Conservation (phyloP, 1,140 invertebrate species). For the Diabrotica undecimpunctata region DNA sequence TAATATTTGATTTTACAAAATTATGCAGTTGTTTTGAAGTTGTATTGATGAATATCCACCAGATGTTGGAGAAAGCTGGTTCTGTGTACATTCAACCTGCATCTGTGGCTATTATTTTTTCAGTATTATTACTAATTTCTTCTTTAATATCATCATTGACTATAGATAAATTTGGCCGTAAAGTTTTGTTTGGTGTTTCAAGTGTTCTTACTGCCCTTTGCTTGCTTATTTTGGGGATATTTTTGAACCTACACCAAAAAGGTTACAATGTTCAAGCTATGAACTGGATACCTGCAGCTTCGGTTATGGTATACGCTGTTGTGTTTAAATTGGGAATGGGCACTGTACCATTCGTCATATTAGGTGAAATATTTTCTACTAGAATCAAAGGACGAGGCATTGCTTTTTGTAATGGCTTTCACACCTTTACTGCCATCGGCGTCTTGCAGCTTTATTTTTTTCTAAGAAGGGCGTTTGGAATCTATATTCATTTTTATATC, state of each 20-base stretch:
- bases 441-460: conserved; percentile 63
- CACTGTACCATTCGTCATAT: conserved; percentile 68
- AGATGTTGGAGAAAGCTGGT: conserved; percentile 33
- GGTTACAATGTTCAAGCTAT: conserved; percentile 22
- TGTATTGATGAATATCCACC: conserved; percentile 34
- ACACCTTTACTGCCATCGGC: conserved; percentile 53
- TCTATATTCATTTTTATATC: conserved; percentile 61
- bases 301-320: conserved; percentile 34
- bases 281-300: conserved; percentile 34
- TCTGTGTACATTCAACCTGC: conserved; percentile 28
- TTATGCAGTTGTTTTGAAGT: conserved; percentile 18
- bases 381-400: conserved; percentile 53
- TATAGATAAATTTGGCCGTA: conserved; percentile 39
- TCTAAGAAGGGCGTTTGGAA: conserved; percentile 51
- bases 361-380: conserved; percentile 56
- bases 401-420: conserved; percentile 39
- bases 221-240: conserved; percentile 34
- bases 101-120: conserved; percentile 37
- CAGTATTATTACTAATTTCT: conserved; percentile 34
- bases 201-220: conserved; percentile 30
- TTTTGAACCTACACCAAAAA: conserved; percentile 36
- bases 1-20: background rate
- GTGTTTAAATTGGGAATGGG: conserved; percentile 37
- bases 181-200: conserved; percentile 34
- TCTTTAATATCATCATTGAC: conserved; percentile 27